Evolutionary conservation across 2,888 invertebrate species (phyloP).

Genomic region (Troides oblongomaculatus): DNA sequence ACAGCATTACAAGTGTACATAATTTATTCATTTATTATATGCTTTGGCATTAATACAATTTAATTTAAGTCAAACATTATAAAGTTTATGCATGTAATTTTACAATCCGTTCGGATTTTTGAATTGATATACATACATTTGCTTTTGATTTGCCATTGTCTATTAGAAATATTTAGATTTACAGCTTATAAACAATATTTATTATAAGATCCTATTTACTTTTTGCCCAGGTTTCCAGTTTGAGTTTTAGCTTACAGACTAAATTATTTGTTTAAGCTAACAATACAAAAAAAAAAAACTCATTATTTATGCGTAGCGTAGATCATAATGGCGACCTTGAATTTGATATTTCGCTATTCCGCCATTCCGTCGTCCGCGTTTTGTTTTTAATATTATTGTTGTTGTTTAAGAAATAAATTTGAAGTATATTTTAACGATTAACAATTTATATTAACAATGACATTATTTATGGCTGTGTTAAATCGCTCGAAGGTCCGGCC

Average conservation of each 20-base stretch:
- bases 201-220: slow-evolving; percentile 27
- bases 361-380: slow-evolving; percentile 27
- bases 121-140: too few species aligned
- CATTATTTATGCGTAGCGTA: slow-evolving; percentile 27
- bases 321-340: slow-evolving; percentile 28
- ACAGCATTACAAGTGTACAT: too few species aligned
- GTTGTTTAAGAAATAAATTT: slow-evolving; percentile 14
- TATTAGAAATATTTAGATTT: slow-evolving; percentile 50
- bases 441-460: background rate
- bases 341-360: slow-evolving; percentile 29
- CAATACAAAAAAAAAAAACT: slow-evolving; percentile 12
- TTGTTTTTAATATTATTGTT: slow-evolving; percentile 16
- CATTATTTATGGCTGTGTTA: background rate
- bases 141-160: slow-evolving; percentile 41
- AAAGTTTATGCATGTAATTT: too few species aligned
- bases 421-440: slow-evolving; percentile 5
- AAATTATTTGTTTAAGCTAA: slow-evolving; percentile 25
- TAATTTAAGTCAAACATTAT: too few species aligned
- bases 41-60: too few species aligned
- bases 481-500: too few species aligned
- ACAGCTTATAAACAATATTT: slow-evolving; percentile 34
- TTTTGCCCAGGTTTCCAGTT: slow-evolving; percentile 8
- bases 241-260: slow-evolving; percentile 13
- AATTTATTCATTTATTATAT: too few species aligned
- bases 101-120: too few species aligned